phyloP scores from a whole-genome alignment of 2,888 invertebrate species.

The Eledona agricola region DNA sequence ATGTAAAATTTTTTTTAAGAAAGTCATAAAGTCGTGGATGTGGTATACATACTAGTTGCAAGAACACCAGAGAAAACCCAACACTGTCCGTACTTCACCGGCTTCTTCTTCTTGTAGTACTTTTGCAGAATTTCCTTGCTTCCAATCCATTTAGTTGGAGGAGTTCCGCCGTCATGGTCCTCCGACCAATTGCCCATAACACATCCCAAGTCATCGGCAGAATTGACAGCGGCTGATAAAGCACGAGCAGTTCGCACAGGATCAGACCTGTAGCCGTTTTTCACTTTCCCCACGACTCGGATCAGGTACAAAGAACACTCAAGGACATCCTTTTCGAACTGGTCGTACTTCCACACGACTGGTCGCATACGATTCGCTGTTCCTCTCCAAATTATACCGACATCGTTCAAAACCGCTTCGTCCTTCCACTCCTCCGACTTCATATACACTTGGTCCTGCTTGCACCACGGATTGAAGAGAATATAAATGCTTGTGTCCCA shows the following conservation, averaged over 20 bases:
- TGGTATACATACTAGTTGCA: constrained; percentile 72
- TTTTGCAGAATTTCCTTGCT: constrained; percentile 86
- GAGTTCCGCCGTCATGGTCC: constrained; percentile 83
- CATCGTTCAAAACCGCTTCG: constrained; percentile 86
- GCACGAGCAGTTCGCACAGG: constrained; percentile 80
- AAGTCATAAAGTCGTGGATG: background rate
- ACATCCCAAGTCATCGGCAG: constrained; percentile 86
- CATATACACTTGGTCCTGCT: constrained; percentile 73
- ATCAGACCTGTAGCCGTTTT: constrained; percentile 68
- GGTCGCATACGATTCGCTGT: constrained; percentile 85
- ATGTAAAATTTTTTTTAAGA: constrained; percentile 3
- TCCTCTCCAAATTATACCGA: constrained; percentile 91
- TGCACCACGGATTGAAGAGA: constrained; percentile 91
- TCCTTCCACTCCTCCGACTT: constrained; percentile 75
- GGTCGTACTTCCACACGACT: constrained; percentile 90
- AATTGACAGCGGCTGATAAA: constrained; percentile 88
- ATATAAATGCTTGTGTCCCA: constrained; percentile 81
- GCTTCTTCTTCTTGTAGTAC: constrained; percentile 82
- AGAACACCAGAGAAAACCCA: constrained; percentile 95
- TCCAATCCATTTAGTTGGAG: constrained; percentile 91
- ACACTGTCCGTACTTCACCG: constrained; percentile 94
- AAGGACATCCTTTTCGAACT: constrained; percentile 84
- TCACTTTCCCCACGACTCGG: constrained; percentile 74
- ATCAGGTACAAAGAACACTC: constrained; percentile 82
- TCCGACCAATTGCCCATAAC: constrained; percentile 89